Evolutionary conservation across 2,113 vertebrate species (phyloP), one percentile per base, ranked within the genome.

Genomic region (Coptodon rendalli): DNA sequence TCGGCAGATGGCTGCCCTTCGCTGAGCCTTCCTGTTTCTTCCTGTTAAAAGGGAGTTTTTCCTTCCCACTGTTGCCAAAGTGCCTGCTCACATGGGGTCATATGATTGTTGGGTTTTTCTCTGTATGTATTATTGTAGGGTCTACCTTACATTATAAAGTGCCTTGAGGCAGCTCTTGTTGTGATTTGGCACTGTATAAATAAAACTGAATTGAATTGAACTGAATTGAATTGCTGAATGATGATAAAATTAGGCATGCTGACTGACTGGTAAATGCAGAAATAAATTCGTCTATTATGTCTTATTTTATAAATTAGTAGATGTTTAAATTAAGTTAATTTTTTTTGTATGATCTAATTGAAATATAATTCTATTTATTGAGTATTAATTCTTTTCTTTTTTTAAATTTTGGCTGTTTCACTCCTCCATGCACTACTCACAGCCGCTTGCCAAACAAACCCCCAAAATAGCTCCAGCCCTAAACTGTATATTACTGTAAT

Each of bases 401-500:
- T 78, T 78, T 0, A n/a, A 36, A n/a, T 31, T 50, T 78, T 78
- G 27, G 45, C 27, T 13, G 73, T 0, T 76, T 78, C 27, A 4
- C 45, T 34, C 45, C 45, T 78, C 73, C 27, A 50, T 34, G 48
- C 27, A n/a, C 17, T 78, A 78, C 5, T 78, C 48, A 54, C 57
- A 85, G 71, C 14, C 6, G 0, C 29, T 38, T 50, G 76, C 45
- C 36, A 87, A 71, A 87, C 43, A 57, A 82, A 59, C 34, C 50
- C 57, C 76, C 45, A 34, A 90, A 81, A 85, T 2, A 54, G 59
- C 0, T 56, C 40, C 52, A 52, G 85, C 52, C 56, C 10, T 73
- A 40, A 84, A 80, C 5, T 40, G 34, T 56, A 86, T 57, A 40
- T 86, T 45, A 6, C 34, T 19, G 16, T 89, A 79, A 89, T 90